phyloP scores from a whole-genome alignment of 2,888 invertebrate genomes.

The Ernsta delagoae region DNA sequence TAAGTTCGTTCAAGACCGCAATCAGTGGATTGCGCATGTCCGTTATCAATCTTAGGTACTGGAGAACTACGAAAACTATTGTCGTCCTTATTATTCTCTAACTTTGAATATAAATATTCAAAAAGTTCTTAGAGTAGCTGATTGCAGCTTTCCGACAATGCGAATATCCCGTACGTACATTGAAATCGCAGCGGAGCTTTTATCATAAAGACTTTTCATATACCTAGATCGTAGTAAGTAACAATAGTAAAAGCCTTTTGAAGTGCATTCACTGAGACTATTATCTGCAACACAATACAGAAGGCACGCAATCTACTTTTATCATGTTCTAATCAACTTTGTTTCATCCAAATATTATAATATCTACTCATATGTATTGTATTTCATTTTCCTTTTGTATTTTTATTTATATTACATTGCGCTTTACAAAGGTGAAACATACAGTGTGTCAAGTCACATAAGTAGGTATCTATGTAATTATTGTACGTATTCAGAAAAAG shows the following conservation, averaged over 20 bases:
- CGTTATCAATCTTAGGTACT: constrained; percentile 67
- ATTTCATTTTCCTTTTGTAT: background rate
- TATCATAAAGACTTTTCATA: constrained; percentile 32
- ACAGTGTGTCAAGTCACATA: too few species aligned
- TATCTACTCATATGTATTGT: background rate
- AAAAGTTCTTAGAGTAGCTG: constrained; percentile 38
- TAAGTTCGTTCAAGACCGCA: constrained; percentile 59
- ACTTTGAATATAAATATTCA: constrained; percentile 55
- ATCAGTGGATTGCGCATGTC: constrained; percentile 73
- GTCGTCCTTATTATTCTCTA: constrained; percentile 73
- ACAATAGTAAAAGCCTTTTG: constrained; percentile 20
- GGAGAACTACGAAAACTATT: constrained; percentile 74
- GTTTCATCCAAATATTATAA: background rate
- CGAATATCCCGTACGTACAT: constrained; percentile 24
- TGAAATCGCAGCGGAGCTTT: constrained; percentile 33
- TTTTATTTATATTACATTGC: background rate
- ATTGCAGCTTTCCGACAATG: constrained; percentile 35
- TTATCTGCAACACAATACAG: background rate
- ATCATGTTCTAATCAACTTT: background rate
- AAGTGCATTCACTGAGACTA: constrained; percentile 14
- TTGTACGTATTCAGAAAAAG: background rate
- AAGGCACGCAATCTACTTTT: background rate
- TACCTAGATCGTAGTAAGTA: constrained; percentile 29
- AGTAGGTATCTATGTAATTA: too few species aligned
- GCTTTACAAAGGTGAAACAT: too few species aligned